Conservation (phyloP, 2,888 invertebrate genomes). For the Mythimna pallens region DNA sequence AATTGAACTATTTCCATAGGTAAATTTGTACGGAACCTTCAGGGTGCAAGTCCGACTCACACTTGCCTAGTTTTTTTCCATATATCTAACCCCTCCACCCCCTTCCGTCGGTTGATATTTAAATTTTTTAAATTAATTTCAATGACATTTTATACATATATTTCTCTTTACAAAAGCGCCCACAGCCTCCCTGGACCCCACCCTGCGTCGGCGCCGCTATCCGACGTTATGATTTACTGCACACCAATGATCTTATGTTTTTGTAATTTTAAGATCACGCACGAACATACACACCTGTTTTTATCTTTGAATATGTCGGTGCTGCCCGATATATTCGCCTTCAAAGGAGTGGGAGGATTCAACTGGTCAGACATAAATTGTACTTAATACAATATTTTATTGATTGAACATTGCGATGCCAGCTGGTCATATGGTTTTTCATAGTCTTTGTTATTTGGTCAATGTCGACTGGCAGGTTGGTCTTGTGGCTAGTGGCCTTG, state of each 20-base stretch:
- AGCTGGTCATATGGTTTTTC: not conserved
- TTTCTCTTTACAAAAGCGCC: constrained; percentile 22
- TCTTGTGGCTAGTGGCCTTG: no score
- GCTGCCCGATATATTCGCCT: not conserved
- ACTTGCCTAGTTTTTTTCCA: no score
- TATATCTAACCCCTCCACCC: no score
- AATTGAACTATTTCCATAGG: no score
- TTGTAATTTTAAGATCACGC: constrained; percentile 36
- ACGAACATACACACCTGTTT: constrained; percentile 52
- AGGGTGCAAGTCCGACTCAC: no score
- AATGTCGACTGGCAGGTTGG: no score
- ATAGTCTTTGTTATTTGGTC: no score
- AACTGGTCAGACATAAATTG: not conserved
- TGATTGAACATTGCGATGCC: not conserved
- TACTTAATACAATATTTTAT: not conserved
- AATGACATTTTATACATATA: not conserved
- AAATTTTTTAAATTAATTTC: no score
- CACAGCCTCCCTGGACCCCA: constrained; percentile 24
- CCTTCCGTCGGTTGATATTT: no score
- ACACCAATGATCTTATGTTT: constrained; percentile 43
- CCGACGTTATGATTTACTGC: constrained; percentile 57
- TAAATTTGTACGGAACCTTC: no score
- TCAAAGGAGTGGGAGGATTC: not conserved
- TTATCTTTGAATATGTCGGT: not conserved
- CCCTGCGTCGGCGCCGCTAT: constrained; percentile 51